Evolutionary conservation across 2,888 invertebrate species (phyloP), one percentile per base, ranked within the genome.

Genomic region (Drosophila prostipennis): DNA sequence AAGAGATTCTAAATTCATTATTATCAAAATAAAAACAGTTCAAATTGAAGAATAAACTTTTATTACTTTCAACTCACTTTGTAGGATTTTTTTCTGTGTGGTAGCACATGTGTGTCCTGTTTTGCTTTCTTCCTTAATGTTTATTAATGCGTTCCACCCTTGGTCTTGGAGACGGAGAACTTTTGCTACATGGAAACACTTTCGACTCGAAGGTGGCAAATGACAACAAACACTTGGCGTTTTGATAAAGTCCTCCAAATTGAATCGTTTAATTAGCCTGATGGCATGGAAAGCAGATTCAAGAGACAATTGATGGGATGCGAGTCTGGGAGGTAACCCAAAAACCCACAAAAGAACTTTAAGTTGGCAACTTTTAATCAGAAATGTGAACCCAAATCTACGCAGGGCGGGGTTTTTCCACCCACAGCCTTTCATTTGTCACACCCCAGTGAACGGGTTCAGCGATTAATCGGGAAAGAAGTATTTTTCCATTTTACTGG

Each of bases 401-500:
- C 13, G 29, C 39, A 37, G 26, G n/a, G 3, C 23, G 48, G 7
- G 13, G 16, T 19, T 34, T 13, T 32, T 11, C 26, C 48, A 48
- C 48, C 48, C 16, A n/a, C 45, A n/a, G 23, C 13, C 29, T 67
- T 68, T 23, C 67, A 78, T 78, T 78, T 53, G 59, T 55, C 81
- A 79, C 73, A 84, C 63, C 69, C 67, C 57, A 80, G 11, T 79
- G 81, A n/a, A 74, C 86, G 83, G 86, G 86, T 86, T 82, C 68
- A 67, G 60, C 60, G 72, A 67, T 83, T 80, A 82, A 87, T 85
- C 86, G 88, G 76, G 74, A 74, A 69, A 48, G 74, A 84, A 76
- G 46, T 68, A 76, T 74, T 74, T 80, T 78, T 78, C 79, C 83
- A 82, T 80, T 83, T 81, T 89, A 80, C 76, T 87, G 89, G 85